Evolutionary conservation across 2,113 vertebrate species (phyloP), one percentile per base, ranked within the genome.

Genomic region (Atrichornis clamosus): DNA sequence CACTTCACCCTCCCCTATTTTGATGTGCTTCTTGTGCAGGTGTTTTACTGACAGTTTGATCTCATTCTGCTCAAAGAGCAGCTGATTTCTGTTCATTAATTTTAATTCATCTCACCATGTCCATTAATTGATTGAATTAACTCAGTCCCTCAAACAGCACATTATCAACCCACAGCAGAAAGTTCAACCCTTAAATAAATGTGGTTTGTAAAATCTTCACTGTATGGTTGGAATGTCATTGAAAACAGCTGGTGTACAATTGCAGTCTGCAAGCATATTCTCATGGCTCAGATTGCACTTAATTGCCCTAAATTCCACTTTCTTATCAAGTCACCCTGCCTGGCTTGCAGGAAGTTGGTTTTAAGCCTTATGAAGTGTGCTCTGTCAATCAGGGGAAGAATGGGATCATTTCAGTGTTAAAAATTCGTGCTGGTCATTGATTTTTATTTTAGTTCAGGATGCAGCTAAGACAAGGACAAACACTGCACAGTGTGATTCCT

Each of bases 301-400:
- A 96, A 98, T 96, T 96, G 95, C 85, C 87, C 94, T 89, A 74
- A 97, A 97, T 97, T 96, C 97, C 95, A 94, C 75, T 94, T 97
- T 97, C 95, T 97, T 98, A 98, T 98, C 97, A 96, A 96, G 93
- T 96, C 95, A 96, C 94, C 78, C 96, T 84, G 93, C 86, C 86
- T 95, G 27, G 73, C 88, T 94, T 58, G 60, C 95, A 97, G 97
- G 95, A 98, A 98, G 97, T 94, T 92, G 92, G 87, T 79, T 94
- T 97, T 96, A 97, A 97, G 92, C 70, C 96, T 93, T 96, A 84
- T 81, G 93, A 97, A 97, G 95, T 91, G 87, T 95, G 92, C 18
- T 93, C 90, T 93, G 95, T 97, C 97, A 96, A 94, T 98, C 97
- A 96, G 67, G 72, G 62, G 67, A 91, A 81, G 76, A 90, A 96